Evolutionary conservation across 2,797 vertebrate species (phyloP).

Genomic region (Tinamus major): DNA sequence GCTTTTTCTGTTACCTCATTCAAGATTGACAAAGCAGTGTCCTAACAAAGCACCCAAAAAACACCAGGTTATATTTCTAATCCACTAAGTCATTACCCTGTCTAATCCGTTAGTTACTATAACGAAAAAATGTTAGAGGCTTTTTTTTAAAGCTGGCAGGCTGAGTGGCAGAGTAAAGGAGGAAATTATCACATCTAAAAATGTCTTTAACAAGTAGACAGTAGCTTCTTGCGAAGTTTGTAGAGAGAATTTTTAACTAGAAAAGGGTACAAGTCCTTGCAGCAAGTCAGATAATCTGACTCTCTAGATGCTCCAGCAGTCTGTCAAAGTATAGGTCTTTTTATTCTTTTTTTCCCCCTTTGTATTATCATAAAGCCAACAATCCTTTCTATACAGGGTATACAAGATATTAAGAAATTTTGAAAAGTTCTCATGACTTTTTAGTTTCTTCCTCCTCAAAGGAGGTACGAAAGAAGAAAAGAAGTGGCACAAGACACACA

Average conservation of each 20-base stretch:
- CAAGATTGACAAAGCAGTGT: slow-evolving; percentile 87
- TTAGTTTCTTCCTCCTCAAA: background rate
- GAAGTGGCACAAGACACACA: background rate
- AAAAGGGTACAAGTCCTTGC: background rate
- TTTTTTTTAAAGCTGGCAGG: background rate
- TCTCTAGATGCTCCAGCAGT: background rate
- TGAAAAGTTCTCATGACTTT: background rate
- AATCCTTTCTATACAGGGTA: background rate
- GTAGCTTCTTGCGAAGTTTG: background rate
- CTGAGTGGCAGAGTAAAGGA: background rate
- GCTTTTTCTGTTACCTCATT: slow-evolving; percentile 89
- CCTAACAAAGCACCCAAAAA: slow-evolving; percentile 76
- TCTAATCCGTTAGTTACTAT: background rate
- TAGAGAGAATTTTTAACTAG: background rate
- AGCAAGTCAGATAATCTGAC: background rate
- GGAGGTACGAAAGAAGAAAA: background rate
- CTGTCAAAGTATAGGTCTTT: background rate
- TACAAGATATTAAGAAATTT: background rate
- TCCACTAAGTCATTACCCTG: background rate
- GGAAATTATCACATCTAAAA: background rate
- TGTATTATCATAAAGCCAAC: background rate
- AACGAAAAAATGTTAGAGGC: background rate
- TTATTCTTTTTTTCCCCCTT: too few species aligned
- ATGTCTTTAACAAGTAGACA: background rate
- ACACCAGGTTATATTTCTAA: background rate